Percentiles rank a stretch among this genome's conserved stretches.
Conservation (phyloP, 2,888 invertebrate species). For the Platycheirus albimanus region DNA sequence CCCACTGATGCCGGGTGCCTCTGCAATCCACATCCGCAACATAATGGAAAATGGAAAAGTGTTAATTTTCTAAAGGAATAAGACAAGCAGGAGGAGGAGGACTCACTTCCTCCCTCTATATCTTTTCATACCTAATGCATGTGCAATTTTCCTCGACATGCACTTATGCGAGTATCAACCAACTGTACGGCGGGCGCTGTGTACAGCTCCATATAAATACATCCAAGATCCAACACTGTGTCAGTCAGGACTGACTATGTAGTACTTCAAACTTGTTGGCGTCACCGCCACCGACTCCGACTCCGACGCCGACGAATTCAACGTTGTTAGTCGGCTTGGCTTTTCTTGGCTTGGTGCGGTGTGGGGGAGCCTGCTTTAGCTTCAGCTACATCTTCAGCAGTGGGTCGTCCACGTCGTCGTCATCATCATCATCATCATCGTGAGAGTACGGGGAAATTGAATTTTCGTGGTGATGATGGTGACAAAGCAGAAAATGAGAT, state of each 20-base stretch:
- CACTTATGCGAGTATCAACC: not conserved
- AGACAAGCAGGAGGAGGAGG: not conserved
- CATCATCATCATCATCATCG: too few relatives aligned
- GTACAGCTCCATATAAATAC: conserved; percentile 7
- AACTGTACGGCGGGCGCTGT: not conserved
- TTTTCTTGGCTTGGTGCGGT: too few relatives aligned
- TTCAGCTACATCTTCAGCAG: not conserved
- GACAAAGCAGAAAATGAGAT: conserved; percentile 67
- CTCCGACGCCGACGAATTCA: too few relatives aligned
- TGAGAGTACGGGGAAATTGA: conserved; percentile 55
- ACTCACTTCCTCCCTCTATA: not conserved
- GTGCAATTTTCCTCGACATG: conserved; percentile 45
- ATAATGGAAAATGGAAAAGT: conserved; percentile 55
- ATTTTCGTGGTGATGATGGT: conserved; percentile 69
- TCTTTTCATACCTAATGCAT: conserved; percentile 40
- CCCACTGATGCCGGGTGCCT: too few relatives aligned
- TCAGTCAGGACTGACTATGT: conserved; percentile 27
- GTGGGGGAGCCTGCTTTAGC: not conserved
- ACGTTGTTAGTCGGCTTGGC: not conserved
- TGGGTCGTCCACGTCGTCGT: not conserved
- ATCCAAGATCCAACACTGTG: too few relatives aligned
- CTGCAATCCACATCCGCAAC: conserved; percentile 9
- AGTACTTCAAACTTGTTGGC: conserved; percentile 35
- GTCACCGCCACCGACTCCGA: conserved; percentile 2
- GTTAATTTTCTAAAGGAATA: conserved; percentile 49